Evolutionary conservation across 2,113 vertebrate genomes (phyloP).

Genomic region (Scytalopus superciliaris): DNA sequence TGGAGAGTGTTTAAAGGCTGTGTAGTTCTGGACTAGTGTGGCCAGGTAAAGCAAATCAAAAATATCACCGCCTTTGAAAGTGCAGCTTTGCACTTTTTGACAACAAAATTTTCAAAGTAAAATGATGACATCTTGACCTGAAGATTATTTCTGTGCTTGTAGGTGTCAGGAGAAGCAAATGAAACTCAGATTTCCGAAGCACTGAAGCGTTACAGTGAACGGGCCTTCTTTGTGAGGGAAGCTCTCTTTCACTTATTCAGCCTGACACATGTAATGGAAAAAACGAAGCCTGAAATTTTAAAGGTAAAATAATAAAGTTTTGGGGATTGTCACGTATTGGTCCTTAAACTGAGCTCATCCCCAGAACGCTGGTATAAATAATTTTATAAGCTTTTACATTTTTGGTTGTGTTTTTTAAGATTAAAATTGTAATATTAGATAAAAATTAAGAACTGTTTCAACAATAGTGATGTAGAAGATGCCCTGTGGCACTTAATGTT

Average conservation of each 20-base stretch:
- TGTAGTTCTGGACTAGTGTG: not conserved
- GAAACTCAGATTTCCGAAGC: conserved; percentile 97
- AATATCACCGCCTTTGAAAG: not conserved
- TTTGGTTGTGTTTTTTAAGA: not conserved
- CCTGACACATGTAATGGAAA: conserved; percentile 95
- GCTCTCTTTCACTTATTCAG: conserved; percentile 98
- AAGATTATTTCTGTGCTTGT: conserved; percentile 24
- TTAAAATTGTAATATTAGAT: not conserved
- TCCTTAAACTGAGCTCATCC: not conserved
- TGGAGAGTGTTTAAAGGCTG: not conserved
- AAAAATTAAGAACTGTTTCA: not conserved
- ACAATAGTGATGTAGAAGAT: not conserved
- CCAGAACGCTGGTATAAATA: not conserved
- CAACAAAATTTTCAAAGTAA: not conserved
- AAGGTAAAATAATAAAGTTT: conserved; percentile 79
- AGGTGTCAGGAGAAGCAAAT: conserved; percentile 98
- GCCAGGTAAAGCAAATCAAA: not conserved
- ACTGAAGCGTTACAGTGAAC: conserved; percentile 91
- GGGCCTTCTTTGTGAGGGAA: conserved; percentile 96
- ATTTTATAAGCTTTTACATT: not conserved
- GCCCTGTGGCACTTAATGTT: not conserved
- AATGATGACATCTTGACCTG: not conserved
- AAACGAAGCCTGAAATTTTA: conserved; percentile 94
- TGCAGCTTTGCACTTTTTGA: not conserved
- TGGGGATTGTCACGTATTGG: not conserved